Base-by-base conservation (phyloP, 2,888 invertebrate genomes). In the Metopia argyrocephala region DNA sequence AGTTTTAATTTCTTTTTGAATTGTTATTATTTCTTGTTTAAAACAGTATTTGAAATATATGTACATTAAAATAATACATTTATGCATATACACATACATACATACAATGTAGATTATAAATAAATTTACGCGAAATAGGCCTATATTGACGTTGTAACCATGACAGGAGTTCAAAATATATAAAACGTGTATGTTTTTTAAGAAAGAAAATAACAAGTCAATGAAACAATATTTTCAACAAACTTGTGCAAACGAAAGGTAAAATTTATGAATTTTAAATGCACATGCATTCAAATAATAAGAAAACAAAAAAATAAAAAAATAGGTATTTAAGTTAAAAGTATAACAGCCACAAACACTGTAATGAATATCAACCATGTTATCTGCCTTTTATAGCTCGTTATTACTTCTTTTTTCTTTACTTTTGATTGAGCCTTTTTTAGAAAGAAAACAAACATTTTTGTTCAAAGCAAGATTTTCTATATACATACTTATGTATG, bases 91-190 rank as follows among this genome's bases (percentile, higher is more conserved):
- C 38, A 38, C 38, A 15, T 38, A 15, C 15, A 15, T 38, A 38
- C 38, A 20, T n/a, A n/a, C n/a, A n/a, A n/a, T n/a, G n/a, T n/a
- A n/a, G n/a, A n/a, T n/a, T n/a, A n/a, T n/a, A n/a, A n/a, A n/a
- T 50, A 27, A 52, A 62, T 78, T 78, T 76, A 71, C 50, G 76
- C 76, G 64, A 82, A 83, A 83, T 83, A 85, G 83, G 84, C 83
- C 83, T 83, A 83, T 82, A 81, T 83, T 79, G 68, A 27, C 75
- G 79, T 62, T 79, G 73, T 78, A 46, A 20, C 75, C 73, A 54
- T 79, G 82, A 78, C 84, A 84, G 84, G 85, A 82, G 84, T 78
- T 74, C 84, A 85, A 86, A 86, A 86, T 85, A 46, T 52, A 70
- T 79, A 57, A 76, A 66, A 79, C 57, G 82, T 31, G 61, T 61